These are phyloP conservation scores for Antigone vipio DNA, from an alignment of 2,113 vertebrate species.

Conservation along the genomic window DNA sequence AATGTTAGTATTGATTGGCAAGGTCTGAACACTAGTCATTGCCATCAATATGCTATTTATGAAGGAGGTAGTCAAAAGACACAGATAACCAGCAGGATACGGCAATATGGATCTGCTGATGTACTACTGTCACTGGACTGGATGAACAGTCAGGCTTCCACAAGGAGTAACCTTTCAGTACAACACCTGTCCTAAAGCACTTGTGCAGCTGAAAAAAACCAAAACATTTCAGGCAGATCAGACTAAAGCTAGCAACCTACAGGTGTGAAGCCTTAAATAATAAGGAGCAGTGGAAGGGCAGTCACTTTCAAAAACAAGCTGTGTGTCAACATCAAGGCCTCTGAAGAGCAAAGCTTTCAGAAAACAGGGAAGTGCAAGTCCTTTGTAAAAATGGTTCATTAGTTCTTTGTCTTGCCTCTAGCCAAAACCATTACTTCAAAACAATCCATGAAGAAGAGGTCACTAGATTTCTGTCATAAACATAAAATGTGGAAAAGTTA, in stretches of 20 bases:
- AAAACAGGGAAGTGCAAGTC: constrained; percentile 62
- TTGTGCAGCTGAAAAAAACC: not conserved
- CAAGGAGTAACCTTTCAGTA: constrained; percentile 17
- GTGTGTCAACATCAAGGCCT: constrained; percentile 61
- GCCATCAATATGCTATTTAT: constrained; percentile 81
- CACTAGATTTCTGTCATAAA: not conserved
- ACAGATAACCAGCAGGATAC: constrained; percentile 44
- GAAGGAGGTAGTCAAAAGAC: constrained; percentile 61
- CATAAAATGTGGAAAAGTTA: not conserved
- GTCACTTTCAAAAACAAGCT: constrained; percentile 40
- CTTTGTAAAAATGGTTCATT: constrained; percentile 69
- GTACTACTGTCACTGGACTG: not conserved
- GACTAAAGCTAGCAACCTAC: constrained; percentile 63
- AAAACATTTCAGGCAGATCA: constrained; percentile 11
- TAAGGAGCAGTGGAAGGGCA: constrained; percentile 63
- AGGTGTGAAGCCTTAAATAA: constrained; percentile 62
- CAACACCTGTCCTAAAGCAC: constrained; percentile 20
- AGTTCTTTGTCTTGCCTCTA: constrained; percentile 45
- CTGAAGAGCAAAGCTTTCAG: constrained; percentile 76
- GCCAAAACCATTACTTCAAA: not conserved
- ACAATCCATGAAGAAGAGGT: not conserved
- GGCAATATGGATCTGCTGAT: constrained; percentile 65
- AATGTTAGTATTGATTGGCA: constrained; percentile 82
- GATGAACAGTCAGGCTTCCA: constrained; percentile 3
- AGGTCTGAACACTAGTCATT: constrained; percentile 77